Evolutionary conservation across 2,113 vertebrate species (phyloP).

Genomic region (Tricholaema leucomelas): DNA sequence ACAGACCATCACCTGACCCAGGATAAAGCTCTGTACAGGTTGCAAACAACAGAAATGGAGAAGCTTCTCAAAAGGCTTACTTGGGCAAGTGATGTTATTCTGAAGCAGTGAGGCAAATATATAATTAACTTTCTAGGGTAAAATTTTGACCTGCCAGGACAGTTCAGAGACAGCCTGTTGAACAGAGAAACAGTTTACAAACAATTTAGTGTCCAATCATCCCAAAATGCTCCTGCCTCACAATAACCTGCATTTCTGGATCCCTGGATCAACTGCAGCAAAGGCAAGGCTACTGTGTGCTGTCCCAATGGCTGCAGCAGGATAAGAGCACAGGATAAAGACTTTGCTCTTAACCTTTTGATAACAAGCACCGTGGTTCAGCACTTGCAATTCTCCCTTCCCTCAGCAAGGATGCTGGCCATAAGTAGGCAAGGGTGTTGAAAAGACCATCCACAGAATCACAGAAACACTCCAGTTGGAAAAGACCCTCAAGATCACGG

Average conservation of each 20-base stretch:
- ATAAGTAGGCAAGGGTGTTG: background rate
- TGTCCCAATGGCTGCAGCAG: background rate
- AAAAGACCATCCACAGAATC: background rate
- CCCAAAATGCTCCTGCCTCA: background rate
- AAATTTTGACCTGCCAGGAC: background rate
- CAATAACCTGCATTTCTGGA: background rate
- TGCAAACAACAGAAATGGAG: background rate
- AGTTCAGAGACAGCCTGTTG: background rate
- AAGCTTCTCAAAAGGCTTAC: background rate
- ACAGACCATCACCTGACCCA: background rate
- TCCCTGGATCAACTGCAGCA: background rate
- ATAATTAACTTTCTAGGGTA: background rate
- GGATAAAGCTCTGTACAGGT: background rate
- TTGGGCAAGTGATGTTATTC: background rate
- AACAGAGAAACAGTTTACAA: background rate
- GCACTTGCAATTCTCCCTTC: background rate
- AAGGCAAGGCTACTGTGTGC: background rate
- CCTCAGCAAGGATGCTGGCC: background rate
- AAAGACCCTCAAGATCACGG: too few relatives aligned
- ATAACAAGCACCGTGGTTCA: accelerated
- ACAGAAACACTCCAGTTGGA: too few relatives aligned
- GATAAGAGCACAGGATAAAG: background rate
- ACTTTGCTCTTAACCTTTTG: background rate
- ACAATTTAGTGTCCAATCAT: background rate
- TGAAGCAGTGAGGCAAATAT: background rate